These are phyloP conservation scores for Lytechinus variegatus DNA, from an alignment of 35 echinoderm and acorn worm species.

Conservation along the genomic window DNA sequence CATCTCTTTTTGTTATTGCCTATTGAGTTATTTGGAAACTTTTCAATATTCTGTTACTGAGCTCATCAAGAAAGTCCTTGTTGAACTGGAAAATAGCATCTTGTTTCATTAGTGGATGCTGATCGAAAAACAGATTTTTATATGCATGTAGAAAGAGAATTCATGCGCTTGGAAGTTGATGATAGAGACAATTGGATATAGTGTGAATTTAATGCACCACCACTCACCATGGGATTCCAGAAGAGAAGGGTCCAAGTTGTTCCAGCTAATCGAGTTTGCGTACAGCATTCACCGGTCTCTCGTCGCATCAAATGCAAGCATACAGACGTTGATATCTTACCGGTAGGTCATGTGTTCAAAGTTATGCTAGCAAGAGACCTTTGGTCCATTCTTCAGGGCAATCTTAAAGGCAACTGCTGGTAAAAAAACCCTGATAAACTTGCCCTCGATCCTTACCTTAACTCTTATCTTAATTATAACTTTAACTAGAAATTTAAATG, in stretches of 20 bases:
- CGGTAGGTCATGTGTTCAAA: constrained; percentile 23
- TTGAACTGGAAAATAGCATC: too few relatives aligned
- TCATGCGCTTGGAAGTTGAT: not conserved
- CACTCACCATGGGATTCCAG: constrained; percentile 45
- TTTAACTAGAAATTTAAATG: not conserved
- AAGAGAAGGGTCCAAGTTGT: constrained; percentile 42
- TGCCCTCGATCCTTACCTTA: not conserved
- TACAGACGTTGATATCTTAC: constrained; percentile 29
- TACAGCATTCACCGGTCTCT: constrained; percentile 29
- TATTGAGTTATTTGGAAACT: too few relatives aligned
- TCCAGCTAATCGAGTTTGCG: not conserved
- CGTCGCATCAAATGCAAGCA: constrained; percentile 37
- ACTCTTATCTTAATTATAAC: not conserved
- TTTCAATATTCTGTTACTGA: not conserved
- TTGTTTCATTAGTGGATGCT: not conserved
- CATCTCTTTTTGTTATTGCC: too few relatives aligned
- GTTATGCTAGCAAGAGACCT: not conserved
- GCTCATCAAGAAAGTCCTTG: not conserved
- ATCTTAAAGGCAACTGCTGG: not conserved
- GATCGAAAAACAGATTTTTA: not conserved
- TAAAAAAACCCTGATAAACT: not conserved
- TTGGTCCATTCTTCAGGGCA: not conserved
- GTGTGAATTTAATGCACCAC: not conserved
- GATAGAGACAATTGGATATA: not conserved
- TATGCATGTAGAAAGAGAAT: not conserved